Percentiles rank a stretch among this genome's conserved stretches.
Conservation (phyloP, 2,888 invertebrate species). For the Meloe dianella region DNA sequence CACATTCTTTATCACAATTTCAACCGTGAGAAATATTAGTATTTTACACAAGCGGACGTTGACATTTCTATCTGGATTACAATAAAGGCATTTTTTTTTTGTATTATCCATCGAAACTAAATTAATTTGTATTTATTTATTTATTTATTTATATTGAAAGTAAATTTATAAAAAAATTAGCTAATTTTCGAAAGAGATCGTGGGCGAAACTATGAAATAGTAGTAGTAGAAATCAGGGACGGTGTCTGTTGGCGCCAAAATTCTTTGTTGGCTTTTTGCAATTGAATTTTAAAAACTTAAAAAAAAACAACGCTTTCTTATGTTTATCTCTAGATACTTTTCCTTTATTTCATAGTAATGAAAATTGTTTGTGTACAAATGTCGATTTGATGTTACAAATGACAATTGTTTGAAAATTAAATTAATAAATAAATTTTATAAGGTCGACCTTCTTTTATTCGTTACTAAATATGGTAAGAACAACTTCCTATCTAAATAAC, state of each 20-base stretch:
- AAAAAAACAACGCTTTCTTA: neutral
- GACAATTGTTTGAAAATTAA: too few relatives aligned
- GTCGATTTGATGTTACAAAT: too few relatives aligned
- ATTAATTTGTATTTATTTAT: neutral
- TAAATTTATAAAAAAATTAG: neutral
- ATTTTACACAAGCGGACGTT: slow-evolving; percentile 30
- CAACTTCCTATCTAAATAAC: slow-evolving; percentile 32
- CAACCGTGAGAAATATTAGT: slow-evolving; percentile 38
- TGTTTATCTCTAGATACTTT: too few relatives aligned
- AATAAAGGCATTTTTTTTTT: neutral
- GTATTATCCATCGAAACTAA: neutral
- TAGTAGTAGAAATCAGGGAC: slow-evolving; percentile 2
- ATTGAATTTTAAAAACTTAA: neutral
- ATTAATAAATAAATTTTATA: neutral
- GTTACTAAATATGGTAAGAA: slow-evolving; percentile 36
- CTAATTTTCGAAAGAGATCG: neutral
- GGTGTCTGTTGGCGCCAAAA: slow-evolving; percentile 13
- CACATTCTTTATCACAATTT: slow-evolving; percentile 32
- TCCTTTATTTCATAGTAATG: too few relatives aligned
- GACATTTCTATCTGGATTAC: slow-evolving; percentile 24
- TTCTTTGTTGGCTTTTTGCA: neutral
- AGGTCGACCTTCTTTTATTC: slow-evolving; percentile 26
- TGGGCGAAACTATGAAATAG: slow-evolving; percentile 12
- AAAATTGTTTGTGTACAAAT: neutral
- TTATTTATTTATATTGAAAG: too few relatives aligned